Conservation (phyloP, 2,797 vertebrate genomes). For the Xenops minutus region DNA sequence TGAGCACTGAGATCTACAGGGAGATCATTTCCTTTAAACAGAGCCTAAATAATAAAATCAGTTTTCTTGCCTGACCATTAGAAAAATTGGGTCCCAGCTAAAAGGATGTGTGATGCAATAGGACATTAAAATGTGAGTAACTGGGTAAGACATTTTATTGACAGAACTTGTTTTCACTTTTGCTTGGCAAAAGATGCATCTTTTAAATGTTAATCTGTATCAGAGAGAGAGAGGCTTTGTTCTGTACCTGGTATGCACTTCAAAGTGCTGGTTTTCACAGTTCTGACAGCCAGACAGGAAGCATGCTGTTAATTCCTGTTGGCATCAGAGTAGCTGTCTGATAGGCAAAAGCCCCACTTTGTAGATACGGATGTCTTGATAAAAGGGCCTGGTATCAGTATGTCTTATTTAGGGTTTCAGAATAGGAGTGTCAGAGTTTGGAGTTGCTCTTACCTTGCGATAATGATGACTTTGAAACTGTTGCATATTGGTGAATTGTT, state of each 20-base stretch:
- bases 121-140: not conserved
- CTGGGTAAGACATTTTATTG: not conserved
- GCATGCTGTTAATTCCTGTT: not conserved
- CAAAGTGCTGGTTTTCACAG: not conserved
- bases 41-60: not conserved
- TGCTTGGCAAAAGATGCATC: not conserved
- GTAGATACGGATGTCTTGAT: not conserved
- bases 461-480: not conserved
- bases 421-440: not conserved
- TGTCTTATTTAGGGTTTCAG: not conserved
- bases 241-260: not conserved
- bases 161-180: not conserved
- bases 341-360: not conserved
- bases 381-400: not conserved
- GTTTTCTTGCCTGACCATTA: not conserved
- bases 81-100: not conserved
- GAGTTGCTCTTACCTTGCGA: not conserved
- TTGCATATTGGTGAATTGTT: not conserved
- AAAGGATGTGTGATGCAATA: not conserved
- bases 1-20: not conserved
- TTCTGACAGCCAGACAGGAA: not conserved
- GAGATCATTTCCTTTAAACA: not conserved
- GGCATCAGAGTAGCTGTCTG: not conserved
- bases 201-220: constrained; percentile 5
- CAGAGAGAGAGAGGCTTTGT: not conserved